Percentiles rank a stretch among this genome's conserved stretches.
These are phyloP conservation scores for Pachypeltis micranthus DNA, from an alignment of 1,140 invertebrate species.

Conservation along the genomic window DNA sequence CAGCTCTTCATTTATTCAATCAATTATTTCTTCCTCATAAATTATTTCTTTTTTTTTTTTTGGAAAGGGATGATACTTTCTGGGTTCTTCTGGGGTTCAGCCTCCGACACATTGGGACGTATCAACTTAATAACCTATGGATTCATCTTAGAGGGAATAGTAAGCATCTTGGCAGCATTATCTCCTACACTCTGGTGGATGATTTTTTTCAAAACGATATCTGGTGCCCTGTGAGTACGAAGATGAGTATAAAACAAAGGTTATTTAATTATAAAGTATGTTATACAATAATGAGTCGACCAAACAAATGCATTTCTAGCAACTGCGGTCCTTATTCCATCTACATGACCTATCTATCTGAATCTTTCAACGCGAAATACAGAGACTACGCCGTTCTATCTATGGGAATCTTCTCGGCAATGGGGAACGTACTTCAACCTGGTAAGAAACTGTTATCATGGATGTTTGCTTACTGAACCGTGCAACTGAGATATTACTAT, in stretches of 20 bases:
- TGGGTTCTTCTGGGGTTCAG: conserved; percentile 67
- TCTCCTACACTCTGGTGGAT: conserved; percentile 47
- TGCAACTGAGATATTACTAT: too few relatives aligned
- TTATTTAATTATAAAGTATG: too few relatives aligned
- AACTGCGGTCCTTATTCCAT: conserved; percentile 60
- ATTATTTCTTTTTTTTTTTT: too few relatives aligned
- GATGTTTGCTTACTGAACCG: too few relatives aligned
- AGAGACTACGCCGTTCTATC: conserved; percentile 49
- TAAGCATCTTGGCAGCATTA: conserved; percentile 43
- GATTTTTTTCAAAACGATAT: conserved; percentile 52
- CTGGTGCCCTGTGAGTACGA: conserved; percentile 29
- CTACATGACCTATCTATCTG: conserved; percentile 54
- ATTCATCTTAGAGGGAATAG: conserved; percentile 53
- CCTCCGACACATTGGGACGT: conserved; percentile 64
- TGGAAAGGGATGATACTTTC: conserved; percentile 76
- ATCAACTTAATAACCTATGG: conserved; percentile 55
- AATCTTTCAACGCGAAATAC: conserved; percentile 49
- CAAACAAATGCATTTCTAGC: conserved; percentile 39
- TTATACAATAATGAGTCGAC: too few relatives aligned
- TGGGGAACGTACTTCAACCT: conserved; percentile 33
- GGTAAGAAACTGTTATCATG: too few relatives aligned
- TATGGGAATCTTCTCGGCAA: conserved; percentile 41
- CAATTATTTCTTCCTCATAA: too few relatives aligned
- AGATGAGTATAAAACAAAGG: too few relatives aligned
- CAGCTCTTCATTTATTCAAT: too few relatives aligned